Percentiles rank a stretch among this genome's conserved stretches.
Evolutionary conservation across 2,113 vertebrate species (phyloP).

Genomic region (crab-eating macaque (Macaca fascicularis)): DNA sequence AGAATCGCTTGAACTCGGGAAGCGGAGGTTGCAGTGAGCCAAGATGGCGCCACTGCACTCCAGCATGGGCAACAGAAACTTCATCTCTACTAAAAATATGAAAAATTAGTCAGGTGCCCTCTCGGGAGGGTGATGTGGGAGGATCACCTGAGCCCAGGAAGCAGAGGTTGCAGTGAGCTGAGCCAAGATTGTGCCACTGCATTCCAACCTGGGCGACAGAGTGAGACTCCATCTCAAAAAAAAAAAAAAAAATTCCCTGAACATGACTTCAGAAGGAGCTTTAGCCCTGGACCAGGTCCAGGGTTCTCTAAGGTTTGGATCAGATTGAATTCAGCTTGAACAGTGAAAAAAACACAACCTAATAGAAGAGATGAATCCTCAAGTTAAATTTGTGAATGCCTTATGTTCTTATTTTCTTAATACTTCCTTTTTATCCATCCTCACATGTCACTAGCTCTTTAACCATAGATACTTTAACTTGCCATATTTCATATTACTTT

Average conservation of each 20-base stretch:
- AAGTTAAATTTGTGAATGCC: neutral
- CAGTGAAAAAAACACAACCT: neutral
- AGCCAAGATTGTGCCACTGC: too few species aligned
- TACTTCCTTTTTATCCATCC: fast-evolving
- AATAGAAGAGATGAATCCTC: neutral
- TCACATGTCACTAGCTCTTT: neutral
- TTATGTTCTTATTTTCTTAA: neutral
- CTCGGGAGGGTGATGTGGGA: neutral
- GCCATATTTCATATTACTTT: neutral
- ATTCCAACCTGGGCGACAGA: neutral
- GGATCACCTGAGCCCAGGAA: neutral
- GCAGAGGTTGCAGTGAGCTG: neutral
- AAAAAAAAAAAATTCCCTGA: neutral
- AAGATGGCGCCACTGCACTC: too few species aligned
- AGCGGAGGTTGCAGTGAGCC: too few species aligned
- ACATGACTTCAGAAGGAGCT: neutral
- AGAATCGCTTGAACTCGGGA: too few species aligned
- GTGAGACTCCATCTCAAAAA: neutral
- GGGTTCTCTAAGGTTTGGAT: neutral
- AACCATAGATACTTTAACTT: neutral
- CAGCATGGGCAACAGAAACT: too few species aligned
- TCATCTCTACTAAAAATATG: too few species aligned
- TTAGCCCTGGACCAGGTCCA: neutral
- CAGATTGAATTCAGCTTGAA: neutral
- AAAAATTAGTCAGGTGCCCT: too few species aligned